Evolutionary conservation across 2,888 invertebrate genomes (phyloP).

Genomic region (Caenorhabditis sp.): DNA sequence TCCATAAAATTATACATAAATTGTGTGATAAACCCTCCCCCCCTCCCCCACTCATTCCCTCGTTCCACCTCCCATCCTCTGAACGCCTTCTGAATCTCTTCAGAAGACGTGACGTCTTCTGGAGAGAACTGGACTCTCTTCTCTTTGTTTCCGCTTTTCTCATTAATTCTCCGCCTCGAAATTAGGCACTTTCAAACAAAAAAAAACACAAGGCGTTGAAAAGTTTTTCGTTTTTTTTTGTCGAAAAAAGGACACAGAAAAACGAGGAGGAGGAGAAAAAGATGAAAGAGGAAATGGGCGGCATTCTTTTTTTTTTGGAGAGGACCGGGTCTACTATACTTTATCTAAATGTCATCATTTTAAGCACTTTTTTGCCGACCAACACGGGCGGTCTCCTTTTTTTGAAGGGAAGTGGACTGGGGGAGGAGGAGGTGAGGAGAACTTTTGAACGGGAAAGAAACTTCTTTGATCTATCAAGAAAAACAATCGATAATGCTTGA

Average conservation of each 20-base stretch:
- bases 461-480: too few relatives aligned
- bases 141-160: constrained; percentile 59
- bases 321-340: constrained; percentile 25
- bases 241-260: neutral
- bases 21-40: neutral
- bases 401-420: too few relatives aligned
- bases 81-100: constrained; percentile 7
- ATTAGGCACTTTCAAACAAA: constrained; percentile 34
- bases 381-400: constrained; percentile 49
- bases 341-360: constrained; percentile 66
- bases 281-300: constrained; percentile 37
- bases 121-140: neutral
- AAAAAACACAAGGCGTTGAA: constrained; percentile 23
- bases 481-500: too few relatives aligned
- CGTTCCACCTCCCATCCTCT: constrained; percentile 14
- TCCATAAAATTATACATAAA: neutral
- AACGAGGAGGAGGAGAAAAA: too few relatives aligned
- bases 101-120: neutral
- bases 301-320: neutral
- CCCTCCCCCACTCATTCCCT: too few relatives aligned
- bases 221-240: constrained; percentile 3
- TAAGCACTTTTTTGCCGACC: constrained; percentile 65
- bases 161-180: constrained; percentile 63
- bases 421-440: neutral
- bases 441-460: neutral